Evolutionary conservation across 2,888 invertebrate genomes (phyloP).

Genomic region (Sminthurinus aureus): DNA sequence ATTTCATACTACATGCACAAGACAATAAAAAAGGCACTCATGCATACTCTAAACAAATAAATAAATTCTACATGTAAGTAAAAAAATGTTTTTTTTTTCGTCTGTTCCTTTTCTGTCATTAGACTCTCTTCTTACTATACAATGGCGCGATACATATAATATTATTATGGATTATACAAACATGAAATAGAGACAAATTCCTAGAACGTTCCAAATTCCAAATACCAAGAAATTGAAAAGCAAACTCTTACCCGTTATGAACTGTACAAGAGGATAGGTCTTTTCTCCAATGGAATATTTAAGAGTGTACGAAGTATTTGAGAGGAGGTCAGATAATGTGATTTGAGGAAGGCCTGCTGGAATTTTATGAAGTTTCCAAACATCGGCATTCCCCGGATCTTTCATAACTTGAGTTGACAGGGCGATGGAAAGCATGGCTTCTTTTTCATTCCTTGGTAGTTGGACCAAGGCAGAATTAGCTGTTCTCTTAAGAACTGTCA

Average conservation of each 20-base stretch:
- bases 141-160: too few relatives aligned
- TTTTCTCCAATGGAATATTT: constrained; percentile 53
- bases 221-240: not conserved
- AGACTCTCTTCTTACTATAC: not conserved
- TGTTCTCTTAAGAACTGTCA: constrained; percentile 53
- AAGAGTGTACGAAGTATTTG: constrained; percentile 57
- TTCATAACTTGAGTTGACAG: constrained; percentile 49
- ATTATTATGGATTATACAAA: too few relatives aligned
- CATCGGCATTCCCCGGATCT: constrained; percentile 42
- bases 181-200: too few relatives aligned
- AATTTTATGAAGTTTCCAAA: constrained; percentile 57
- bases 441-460: constrained; percentile 53
- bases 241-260: constrained; percentile 53
- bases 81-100: not conserved
- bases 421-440: constrained; percentile 57
- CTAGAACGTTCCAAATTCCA: too few relatives aligned
- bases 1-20: too few relatives aligned
- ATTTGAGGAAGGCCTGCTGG: constrained; percentile 55
- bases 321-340: constrained; percentile 53
- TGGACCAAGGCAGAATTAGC: constrained; percentile 55
- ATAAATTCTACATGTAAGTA: not conserved
- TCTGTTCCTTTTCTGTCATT: not conserved
- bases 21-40: too few relatives aligned
- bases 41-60: not conserved
- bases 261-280: constrained; percentile 53